Evolutionary conservation across 2,888 invertebrate species (phyloP).

Genomic region (Ophioninae sp.): DNA sequence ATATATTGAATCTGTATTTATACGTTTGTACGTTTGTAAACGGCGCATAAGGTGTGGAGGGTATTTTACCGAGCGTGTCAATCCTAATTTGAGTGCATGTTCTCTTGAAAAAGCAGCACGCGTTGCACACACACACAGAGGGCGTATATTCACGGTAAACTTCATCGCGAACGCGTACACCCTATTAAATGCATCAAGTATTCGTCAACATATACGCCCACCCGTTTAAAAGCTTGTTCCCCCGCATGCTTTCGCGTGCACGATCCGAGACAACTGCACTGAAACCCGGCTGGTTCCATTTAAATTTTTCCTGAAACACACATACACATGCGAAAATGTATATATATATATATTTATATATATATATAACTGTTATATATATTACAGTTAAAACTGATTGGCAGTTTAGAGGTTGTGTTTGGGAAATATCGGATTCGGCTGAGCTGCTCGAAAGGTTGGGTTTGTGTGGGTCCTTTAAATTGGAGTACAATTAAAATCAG

Average conservation of each 20-base stretch:
- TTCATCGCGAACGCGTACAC: constrained; percentile 66
- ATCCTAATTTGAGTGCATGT: background rate
- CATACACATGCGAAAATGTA: background rate
- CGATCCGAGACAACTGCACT: constrained; percentile 52
- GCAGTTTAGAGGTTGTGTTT: no score
- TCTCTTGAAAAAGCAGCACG: constrained; percentile 10
- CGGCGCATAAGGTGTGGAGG: background rate
- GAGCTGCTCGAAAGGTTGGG: no score
- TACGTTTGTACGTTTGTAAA: no score
- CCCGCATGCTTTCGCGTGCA: constrained; percentile 46
- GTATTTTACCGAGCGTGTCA: background rate
- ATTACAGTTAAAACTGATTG: no score
- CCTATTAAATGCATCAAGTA: constrained; percentile 71
- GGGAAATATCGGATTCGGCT: no score
- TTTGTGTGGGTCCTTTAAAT: no score
- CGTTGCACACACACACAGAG: background rate
- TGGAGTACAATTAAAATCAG: no score
- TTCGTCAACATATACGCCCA: constrained; percentile 58
- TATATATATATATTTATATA: no score
- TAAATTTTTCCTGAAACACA: constrained; percentile 14
- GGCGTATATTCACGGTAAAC: constrained; percentile 69
- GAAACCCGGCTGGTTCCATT: constrained; percentile 33
- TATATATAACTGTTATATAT: no score
- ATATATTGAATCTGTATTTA: background rate
- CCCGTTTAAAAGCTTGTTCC: constrained; percentile 60